Evolutionary conservation across 2,113 vertebrate species (phyloP).

Genomic region (Isichthys henryi): DNA sequence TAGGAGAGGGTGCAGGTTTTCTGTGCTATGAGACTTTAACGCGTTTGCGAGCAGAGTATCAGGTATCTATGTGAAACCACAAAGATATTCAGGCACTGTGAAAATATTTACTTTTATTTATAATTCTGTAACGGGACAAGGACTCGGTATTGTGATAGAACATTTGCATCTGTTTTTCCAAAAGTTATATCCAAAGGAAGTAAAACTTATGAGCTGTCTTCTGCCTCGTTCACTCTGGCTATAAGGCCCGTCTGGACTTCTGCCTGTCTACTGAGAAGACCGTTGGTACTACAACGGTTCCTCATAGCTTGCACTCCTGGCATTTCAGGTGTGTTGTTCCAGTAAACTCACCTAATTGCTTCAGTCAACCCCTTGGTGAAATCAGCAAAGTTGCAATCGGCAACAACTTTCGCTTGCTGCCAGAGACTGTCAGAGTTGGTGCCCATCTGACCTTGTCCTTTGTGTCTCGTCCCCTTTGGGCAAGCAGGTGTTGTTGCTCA

Average conservation of each 20-base stretch:
- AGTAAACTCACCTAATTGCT: not conserved
- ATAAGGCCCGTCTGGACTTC: not conserved
- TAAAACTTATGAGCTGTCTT: not conserved
- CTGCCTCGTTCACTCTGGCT: not conserved
- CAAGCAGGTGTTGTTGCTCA: no score
- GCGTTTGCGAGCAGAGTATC: not conserved
- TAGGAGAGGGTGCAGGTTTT: not conserved
- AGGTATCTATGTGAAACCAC: not conserved
- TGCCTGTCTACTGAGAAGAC: not conserved
- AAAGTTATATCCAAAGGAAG: not conserved
- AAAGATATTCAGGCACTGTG: not conserved
- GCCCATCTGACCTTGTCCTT: no score
- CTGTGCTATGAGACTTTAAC: not conserved
- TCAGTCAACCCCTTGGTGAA: not conserved
- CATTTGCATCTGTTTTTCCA: not conserved
- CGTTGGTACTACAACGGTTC: not conserved
- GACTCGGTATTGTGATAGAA: no score
- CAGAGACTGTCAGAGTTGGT: no score
- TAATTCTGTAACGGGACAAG: no score
- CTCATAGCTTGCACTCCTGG: not conserved
- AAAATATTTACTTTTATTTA: no score
- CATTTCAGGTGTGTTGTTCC: not conserved
- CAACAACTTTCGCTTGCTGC: not conserved
- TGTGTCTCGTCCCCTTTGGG: no score
- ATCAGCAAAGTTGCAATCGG: not conserved